Percentiles rank a stretch among this genome's conserved stretches.
Evolutionary conservation across 2,113 vertebrate genomes (phyloP).

Genomic region (Hoplias malabaricus): DNA sequence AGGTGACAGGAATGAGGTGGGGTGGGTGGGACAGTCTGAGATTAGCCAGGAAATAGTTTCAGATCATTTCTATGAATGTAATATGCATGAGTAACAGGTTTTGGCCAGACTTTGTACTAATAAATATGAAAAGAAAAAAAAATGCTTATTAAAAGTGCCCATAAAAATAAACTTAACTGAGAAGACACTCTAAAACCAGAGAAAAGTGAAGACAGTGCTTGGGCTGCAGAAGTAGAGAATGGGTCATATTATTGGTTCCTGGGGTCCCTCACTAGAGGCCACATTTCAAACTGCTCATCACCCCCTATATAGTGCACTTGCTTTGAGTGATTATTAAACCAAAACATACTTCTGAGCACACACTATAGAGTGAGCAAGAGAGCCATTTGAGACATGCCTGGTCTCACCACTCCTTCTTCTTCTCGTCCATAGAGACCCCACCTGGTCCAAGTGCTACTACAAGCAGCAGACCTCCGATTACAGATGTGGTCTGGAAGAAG

Average conservation of each 20-base stretch:
- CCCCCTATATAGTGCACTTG: constrained; percentile 43
- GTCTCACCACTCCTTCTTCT: constrained; percentile 95
- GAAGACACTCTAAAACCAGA: constrained; percentile 10
- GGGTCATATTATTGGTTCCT: constrained; percentile 38
- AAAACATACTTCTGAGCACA: constrained; percentile 23
- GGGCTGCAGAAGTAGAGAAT: constrained; percentile 18
- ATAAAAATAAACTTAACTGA: constrained; percentile 31
- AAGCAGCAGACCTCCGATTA: constrained; percentile 94
- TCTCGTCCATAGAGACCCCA: constrained; percentile 98
- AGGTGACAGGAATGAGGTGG: background rate
- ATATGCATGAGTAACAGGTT: constrained; percentile 6
- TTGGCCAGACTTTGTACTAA: constrained; percentile 27
- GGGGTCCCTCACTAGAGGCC: constrained; percentile 23
- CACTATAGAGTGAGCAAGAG: constrained; percentile 34
- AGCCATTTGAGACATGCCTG: constrained; percentile 26
- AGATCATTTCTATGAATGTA: background rate
- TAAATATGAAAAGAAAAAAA: constrained; percentile 41
- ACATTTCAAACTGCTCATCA: constrained; percentile 35
- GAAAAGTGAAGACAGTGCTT: constrained; percentile 24
- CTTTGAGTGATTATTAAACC: constrained; percentile 20
- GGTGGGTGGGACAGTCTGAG: background rate
- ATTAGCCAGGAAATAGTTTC: background rate
- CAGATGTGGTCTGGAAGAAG: constrained; percentile 99
- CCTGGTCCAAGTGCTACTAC: constrained; percentile 95
- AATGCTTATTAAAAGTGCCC: constrained; percentile 38